Evolutionary conservation across 2,113 vertebrate species (phyloP).

Genomic region (Empidonax alnorum): DNA sequence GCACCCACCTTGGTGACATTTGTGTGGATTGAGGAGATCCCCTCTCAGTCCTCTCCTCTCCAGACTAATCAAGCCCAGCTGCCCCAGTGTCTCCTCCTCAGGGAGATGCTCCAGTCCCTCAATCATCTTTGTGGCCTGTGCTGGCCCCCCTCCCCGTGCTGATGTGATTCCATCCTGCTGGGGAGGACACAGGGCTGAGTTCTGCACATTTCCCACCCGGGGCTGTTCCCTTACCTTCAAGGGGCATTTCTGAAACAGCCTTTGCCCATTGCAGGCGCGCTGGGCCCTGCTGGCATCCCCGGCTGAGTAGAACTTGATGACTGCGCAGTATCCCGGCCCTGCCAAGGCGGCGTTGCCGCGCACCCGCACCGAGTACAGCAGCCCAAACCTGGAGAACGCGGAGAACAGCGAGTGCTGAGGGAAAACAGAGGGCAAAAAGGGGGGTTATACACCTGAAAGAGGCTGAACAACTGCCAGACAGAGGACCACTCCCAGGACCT

Average conservation of each 20-base stretch:
- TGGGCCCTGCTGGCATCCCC: constrained; percentile 78
- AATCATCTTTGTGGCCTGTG: no score
- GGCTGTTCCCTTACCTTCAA: constrained; percentile 73
- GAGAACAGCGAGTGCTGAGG: constrained; percentile 66
- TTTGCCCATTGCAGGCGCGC: constrained; percentile 45
- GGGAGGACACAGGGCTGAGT: not conserved
- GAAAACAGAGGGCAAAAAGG: not conserved
- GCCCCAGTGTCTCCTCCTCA: no score
- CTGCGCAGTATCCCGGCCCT: constrained; percentile 74
- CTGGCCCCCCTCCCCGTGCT: not conserved
- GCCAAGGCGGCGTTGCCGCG: constrained; percentile 66
- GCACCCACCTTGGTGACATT: not conserved
- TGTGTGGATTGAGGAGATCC: no score
- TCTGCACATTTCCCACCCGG: not conserved
- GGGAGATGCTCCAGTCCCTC: not conserved
- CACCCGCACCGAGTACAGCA: constrained; percentile 78
- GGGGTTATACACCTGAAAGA: not conserved
- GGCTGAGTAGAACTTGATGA: constrained; percentile 82
- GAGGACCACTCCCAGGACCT: not conserved
- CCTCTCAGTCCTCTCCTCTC: no score
- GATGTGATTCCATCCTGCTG: not conserved
- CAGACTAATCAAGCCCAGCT: not conserved
- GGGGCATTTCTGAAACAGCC: constrained; percentile 75
- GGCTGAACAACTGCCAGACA: not conserved
- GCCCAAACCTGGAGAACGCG: constrained; percentile 79